Evolutionary conservation across 30 jellyfish, hydroid and myxozoan species (phyloP), one percentile per base, ranked within the genome.

Genomic region (Aurelia coerulea): DNA sequence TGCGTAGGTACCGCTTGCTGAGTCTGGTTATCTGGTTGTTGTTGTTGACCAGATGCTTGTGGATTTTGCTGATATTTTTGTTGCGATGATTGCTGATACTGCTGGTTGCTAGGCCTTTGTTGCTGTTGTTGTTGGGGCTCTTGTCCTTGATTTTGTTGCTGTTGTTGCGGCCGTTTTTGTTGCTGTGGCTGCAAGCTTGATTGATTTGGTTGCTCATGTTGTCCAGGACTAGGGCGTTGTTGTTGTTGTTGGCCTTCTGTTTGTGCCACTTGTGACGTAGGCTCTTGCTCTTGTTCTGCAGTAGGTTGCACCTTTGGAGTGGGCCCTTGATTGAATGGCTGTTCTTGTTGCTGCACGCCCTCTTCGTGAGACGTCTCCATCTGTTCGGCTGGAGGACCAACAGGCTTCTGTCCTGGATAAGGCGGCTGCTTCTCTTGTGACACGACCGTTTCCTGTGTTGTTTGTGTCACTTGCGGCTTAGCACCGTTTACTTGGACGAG

Each of bases 191-290:
- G 73, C 52, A 42, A 73, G 29, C 23, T 39, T 17, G 56, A 46
- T 46, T 46, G 56, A 46, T 46, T 46, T 46, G 56, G 14, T 46
- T 46, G 56, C 56, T 6, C 41, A 8, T 72, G 67, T 12, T 72
- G 23, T 6, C 18, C 42, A 15, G 31, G 51, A 68, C 35, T 17
- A 15, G 31, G 51, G 23, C n/a, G 78, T 13, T 67, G 81, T 72
- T 68, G 78, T 37, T 68, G 82, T 72, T 77, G 87, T 77, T 77
- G 76, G 62, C 9, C 34, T 62, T n/a, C n/a, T 23, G 14, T 10
- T 49, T 62, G 56, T 46, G 6, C 56, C 15, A 46, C 56, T 46
- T 46, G 56, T 46, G 13, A 9, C 8, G 56, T 46, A 7, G 56
- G 56, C 15, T 46, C 56, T n/a, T 41, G 63, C 52, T 11, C 63